A percentile compares a stretch with the other conserved stretches of the same genome.
phyloP scores from a whole-genome alignment of 2,113 vertebrate genomes.

The Lichenostomus cassidix region DNA sequence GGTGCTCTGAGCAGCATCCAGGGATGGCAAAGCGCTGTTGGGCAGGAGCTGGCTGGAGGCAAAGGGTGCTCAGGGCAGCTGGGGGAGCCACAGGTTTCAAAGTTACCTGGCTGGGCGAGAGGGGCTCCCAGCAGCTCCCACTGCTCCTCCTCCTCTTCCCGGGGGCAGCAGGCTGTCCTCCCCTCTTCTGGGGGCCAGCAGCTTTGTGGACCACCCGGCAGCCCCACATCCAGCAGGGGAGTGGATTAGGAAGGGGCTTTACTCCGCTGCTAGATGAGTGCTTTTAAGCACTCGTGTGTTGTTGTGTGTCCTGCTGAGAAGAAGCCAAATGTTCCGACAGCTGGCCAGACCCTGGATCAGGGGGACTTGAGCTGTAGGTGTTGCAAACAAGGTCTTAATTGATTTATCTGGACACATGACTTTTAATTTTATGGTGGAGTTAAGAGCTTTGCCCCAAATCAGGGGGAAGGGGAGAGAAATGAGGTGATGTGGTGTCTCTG shows the following conservation, averaged over 20 bases:
- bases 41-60: background rate
- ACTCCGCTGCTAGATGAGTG: background rate
- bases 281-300: background rate
- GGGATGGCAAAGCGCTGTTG: background rate
- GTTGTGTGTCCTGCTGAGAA: slow-evolving; percentile 41
- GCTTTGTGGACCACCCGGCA: background rate
- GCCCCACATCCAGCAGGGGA: background rate
- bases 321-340: slow-evolving; percentile 21
- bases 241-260: slow-evolving; percentile 53
- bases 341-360: background rate
- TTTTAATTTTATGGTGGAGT: slow-evolving; percentile 11
- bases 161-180: background rate
- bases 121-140: background rate
- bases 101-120: fast-evolving
- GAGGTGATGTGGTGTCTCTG: fast-evolving
- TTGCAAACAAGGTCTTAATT: slow-evolving; percentile 53
- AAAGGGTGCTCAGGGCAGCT: background rate
- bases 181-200: background rate
- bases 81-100: fast-evolving
- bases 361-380: slow-evolving; percentile 27
- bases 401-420: slow-evolving; percentile 5
- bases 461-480: background rate
- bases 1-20: fast-evolving
- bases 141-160: background rate
- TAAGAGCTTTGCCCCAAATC: background rate